These are phyloP conservation scores for Cyanocitta stelleri DNA, from an alignment of 2,113 vertebrate genomes.

Conservation along the genomic window DNA sequence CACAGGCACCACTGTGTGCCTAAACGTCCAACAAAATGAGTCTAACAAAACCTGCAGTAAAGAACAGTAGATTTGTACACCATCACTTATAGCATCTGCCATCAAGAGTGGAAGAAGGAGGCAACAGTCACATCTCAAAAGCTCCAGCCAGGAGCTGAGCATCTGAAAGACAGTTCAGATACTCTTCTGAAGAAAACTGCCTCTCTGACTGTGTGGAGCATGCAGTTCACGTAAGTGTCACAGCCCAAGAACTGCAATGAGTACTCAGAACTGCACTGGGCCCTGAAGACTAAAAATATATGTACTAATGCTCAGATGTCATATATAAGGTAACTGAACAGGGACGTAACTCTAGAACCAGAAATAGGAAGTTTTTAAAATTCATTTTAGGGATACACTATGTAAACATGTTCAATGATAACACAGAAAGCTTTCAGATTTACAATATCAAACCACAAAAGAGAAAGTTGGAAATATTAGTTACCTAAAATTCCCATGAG, in stretches of 20 bases:
- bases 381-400: neutral
- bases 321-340: neutral
- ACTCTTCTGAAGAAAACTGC: neutral
- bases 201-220: neutral
- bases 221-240: neutral
- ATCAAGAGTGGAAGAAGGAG: neutral
- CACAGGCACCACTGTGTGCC: neutral
- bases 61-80: neutral
- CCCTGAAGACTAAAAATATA: neutral
- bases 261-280: neutral
- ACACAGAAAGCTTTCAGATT: neutral
- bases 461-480: neutral
- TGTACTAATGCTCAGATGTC: neutral
- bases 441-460: neutral
- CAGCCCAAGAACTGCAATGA: neutral
- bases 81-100: neutral
- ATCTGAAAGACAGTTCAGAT: neutral
- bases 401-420: neutral
- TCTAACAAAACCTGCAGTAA: neutral
- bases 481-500: constrained; percentile 98
- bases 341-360: neutral
- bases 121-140: neutral
- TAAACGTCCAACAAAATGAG: neutral
- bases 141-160: neutral
- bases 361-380: neutral